Conservation (phyloP, 2,888 invertebrate genomes). For the Epirrhoe alternata region DNA sequence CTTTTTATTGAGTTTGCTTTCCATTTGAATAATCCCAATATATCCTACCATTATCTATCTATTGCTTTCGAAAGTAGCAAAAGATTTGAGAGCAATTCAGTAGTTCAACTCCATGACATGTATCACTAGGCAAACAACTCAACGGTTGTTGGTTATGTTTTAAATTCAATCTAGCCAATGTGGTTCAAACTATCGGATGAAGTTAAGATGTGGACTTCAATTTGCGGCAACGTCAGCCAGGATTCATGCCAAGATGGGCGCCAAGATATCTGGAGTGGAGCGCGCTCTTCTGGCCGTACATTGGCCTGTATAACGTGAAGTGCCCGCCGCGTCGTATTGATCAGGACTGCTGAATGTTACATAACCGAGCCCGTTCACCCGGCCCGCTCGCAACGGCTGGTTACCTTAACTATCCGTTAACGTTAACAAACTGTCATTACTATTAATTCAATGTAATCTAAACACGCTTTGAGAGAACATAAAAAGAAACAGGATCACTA, state of each 20-base stretch:
- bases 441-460: neutral
- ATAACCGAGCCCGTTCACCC: conserved; percentile 67
- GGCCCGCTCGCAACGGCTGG: conserved; percentile 18
- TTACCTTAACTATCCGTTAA: conserved; percentile 11
- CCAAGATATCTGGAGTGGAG: conserved; percentile 59
- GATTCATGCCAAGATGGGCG: conserved; percentile 61
- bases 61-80: neutral
- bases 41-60: conserved; percentile 16
- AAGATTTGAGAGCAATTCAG: neutral
- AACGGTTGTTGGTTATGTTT: conserved; percentile 28
- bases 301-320: conserved; percentile 71
- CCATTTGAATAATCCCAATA: conserved; percentile 31
- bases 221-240: conserved; percentile 51
- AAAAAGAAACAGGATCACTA: no score
- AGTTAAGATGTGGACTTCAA: conserved; percentile 49
- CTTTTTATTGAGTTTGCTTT: conserved; percentile 36
- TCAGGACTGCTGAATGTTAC: conserved; percentile 78
- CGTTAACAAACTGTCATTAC: neutral
- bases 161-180: conserved; percentile 24
- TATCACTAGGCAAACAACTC: no score
- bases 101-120: no score
- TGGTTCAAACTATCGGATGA: conserved; percentile 41
- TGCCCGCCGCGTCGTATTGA: conserved; percentile 75
- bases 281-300: conserved; percentile 67
- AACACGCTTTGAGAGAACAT: no score